Evolutionary conservation across 2,113 vertebrate species (phyloP), one percentile per base, ranked within the genome.

Genomic region (Trogon surrucura): DNA sequence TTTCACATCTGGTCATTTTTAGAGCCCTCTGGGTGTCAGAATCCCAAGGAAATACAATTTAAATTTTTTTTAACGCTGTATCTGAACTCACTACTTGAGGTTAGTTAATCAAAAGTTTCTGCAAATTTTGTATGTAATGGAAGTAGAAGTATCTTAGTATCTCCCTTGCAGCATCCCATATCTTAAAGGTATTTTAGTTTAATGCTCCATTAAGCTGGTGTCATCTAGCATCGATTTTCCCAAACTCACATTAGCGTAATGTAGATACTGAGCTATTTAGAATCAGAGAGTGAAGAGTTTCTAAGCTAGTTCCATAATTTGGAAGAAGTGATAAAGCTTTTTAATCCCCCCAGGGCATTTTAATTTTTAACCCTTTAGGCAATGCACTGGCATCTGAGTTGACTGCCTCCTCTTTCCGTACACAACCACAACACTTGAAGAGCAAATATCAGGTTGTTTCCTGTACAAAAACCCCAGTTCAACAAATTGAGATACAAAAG

Each of bases 1-100:
- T 54, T 91, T 93, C 89, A 95, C 87, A 96, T 90, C 83, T 96
- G 85, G 91, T 94, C 7, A 0, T 91, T 93, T 73, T 90, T 85
- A 95, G 38, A 95, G 48, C 45, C 66, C 92, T 93, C 88, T 93
- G 69, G 51, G 71, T 92, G 48, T 60, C 67, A 84, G 71, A 94
- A 97, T 79, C 47, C 48, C 78, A 91, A 50, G 51, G 82, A 95
- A 97, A 96, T 64, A 92, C 20, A 66, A 93, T 66, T 90, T 66
- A 41, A 41, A 41, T 58, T 89, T 64, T 36, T 58, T 73, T 72
- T 48, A 80, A 90, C 58, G 36, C 45, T 67, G 57, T 57, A 91
- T 65, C 82, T 89, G 50, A 96, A 82, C 38, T 87, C 89, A 91
- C 48, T 92, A 8, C 77, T 77, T 71, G 34, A 80, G 86, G 12